These are phyloP conservation scores for Halcyon smyrnensis DNA, from an alignment of 2,797 vertebrate genomes.

Conservation along the genomic window DNA sequence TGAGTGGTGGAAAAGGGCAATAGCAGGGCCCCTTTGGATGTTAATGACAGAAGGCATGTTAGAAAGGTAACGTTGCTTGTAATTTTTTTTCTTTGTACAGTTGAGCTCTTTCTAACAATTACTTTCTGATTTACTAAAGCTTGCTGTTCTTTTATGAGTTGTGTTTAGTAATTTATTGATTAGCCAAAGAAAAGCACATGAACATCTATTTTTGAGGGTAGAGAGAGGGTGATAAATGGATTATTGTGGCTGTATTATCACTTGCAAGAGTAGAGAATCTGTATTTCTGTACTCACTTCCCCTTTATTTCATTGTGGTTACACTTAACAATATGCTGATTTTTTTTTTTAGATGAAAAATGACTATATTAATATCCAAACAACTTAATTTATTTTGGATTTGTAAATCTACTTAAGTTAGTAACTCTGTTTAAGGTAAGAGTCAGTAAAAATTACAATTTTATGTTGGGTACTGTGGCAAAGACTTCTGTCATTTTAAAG, in stretches of 20 bases:
- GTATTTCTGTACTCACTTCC: neutral
- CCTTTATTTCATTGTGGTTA: neutral
- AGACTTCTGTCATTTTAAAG: neutral
- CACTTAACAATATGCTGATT: neutral
- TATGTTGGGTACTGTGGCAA: neutral
- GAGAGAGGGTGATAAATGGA: neutral
- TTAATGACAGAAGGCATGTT: constrained; percentile 63
- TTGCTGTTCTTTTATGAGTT: neutral
- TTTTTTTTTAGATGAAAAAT: constrained; percentile 12
- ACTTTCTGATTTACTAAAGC: constrained; percentile 16
- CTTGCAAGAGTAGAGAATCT: neutral
- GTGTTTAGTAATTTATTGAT: constrained; percentile 55
- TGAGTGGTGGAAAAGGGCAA: constrained; percentile 50
- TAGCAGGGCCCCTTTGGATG: constrained; percentile 8
- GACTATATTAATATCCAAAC: neutral
- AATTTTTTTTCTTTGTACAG: neutral
- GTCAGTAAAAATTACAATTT: neutral
- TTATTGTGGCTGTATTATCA: neutral
- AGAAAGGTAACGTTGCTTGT: constrained; percentile 41
- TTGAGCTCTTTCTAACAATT: constrained; percentile 25
- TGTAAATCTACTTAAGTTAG: neutral
- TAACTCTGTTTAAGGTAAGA: neutral
- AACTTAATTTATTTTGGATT: constrained; percentile 12
- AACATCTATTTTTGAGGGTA: neutral
- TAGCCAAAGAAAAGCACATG: neutral